These are phyloP conservation scores for Notospermus geniculatus DNA, from an alignment of 1,140 invertebrate species.

Conservation along the genomic window DNA sequence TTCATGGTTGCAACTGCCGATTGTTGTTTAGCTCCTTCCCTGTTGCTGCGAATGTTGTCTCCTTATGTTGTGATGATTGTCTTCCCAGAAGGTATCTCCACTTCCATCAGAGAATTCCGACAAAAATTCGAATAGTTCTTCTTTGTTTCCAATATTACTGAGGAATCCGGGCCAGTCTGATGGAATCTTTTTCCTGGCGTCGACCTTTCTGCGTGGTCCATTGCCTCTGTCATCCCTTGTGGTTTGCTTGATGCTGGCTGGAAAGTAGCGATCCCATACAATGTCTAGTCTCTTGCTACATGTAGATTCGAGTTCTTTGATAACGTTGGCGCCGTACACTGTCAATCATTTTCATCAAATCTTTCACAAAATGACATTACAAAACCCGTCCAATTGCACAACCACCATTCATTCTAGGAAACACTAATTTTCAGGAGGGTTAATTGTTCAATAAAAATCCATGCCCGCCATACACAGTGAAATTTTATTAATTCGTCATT, in stretches of 20 bases:
- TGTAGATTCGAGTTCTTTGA: neutral
- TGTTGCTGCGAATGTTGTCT: constrained; percentile 14
- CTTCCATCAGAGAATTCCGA: constrained; percentile 20
- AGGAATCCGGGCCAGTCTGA: constrained; percentile 27
- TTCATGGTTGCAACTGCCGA: constrained; percentile 17
- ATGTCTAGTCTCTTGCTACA: neutral
- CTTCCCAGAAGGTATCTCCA: constrained; percentile 5
- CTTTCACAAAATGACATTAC: too few relatives aligned
- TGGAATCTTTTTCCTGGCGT: constrained; percentile 21
- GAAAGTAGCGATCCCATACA: constrained; percentile 14
- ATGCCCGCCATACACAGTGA: too few relatives aligned
- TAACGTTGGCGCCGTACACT: too few relatives aligned
- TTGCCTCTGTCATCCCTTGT: constrained; percentile 22
- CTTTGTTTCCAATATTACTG: constrained; percentile 27
- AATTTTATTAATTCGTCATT: too few relatives aligned
- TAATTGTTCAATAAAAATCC: too few relatives aligned
- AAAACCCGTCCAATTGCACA: too few relatives aligned
- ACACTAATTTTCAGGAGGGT: too few relatives aligned
- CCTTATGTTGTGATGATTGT: constrained; percentile 24
- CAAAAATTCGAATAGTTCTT: constrained; percentile 30
- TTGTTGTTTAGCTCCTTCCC: too few relatives aligned
- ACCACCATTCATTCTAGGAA: too few relatives aligned
- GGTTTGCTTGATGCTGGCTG: constrained; percentile 22
- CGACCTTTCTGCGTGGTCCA: constrained; percentile 27
- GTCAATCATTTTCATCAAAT: too few relatives aligned